Conservation (phyloP, 1,140 invertebrate genomes). For the Macrobrachium rosenbergii region DNA sequence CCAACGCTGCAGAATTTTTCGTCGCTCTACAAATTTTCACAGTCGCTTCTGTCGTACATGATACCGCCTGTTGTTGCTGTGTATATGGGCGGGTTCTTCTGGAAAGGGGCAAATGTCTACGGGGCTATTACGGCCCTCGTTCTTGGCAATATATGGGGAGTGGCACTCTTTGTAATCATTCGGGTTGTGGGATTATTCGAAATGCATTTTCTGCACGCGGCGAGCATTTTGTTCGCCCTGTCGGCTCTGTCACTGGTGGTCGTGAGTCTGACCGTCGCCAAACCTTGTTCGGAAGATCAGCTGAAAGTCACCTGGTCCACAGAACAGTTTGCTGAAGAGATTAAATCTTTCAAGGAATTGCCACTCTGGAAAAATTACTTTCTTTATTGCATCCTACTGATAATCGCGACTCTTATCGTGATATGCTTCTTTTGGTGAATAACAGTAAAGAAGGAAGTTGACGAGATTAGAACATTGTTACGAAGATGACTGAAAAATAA, state of each 20-base stretch:
- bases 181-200: neutral
- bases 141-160: neutral
- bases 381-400: neutral
- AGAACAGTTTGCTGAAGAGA: neutral
- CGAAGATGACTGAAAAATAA: too few species aligned
- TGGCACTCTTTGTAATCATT: neutral
- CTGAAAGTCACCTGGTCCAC: neutral
- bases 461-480: too few species aligned
- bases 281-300: neutral
- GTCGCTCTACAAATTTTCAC: neutral
- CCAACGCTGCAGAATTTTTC: neutral
- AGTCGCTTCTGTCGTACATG: neutral
- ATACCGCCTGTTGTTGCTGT: neutral
- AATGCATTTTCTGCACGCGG: neutral
- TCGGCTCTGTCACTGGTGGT: neutral
- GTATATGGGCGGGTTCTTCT: slow-evolving; percentile 6
- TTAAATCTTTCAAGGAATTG: neutral
- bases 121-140: neutral
- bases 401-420: neutral
- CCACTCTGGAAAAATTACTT: slow-evolving; percentile 13
- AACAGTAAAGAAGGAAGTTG: too few species aligned
- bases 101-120: neutral
- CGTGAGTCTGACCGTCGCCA: neutral
- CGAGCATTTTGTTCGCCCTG: neutral
- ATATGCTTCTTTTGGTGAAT: neutral